Evolutionary conservation across 2,888 invertebrate genomes (phyloP), one percentile per base, ranked within the genome.

Genomic region (Melanostoma scalare): DNA sequence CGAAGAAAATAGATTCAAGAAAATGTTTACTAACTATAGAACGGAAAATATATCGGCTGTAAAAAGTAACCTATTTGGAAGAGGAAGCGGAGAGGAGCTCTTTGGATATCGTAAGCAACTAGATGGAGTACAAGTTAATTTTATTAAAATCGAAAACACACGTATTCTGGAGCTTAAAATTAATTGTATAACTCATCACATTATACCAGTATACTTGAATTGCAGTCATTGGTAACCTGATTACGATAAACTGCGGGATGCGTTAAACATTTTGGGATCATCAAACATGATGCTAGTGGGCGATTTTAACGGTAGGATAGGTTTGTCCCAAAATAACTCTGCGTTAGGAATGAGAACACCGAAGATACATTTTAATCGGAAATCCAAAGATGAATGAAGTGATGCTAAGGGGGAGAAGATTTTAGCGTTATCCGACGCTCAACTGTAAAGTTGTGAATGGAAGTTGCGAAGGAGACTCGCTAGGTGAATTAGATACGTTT

Each of bases 241-340:
- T 2, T 4, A 30, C 10, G 33, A 35, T 20, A 55, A 53, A 44
- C 8, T 44, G 4, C 42, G 20, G 2, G 31, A 65, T 31, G 8
- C 9, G 4, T n/a, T 50, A n/a, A 61, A 10, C 35, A 36, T 1
- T 35, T 10, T 65, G 8, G 33, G 4, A 5, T 42, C 53, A 52
- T 2, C 30, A 20, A 31, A 53, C 4, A 3, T 63, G 30, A 8
- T 50, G 38, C 30, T 52, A 3, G 6, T 72, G 1, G 52, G 38
- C 4, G 63, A 68, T 9, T 58, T 60, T n/a, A 52, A 71, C n/a
- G 31, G 33, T 33, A 40, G 58, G 36, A 48, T 50, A 6, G 56
- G 42, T 6, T 4, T 55, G 20, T n/a, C 53, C 3, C 35, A 68
- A 42, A 68, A 42, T 35, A n/a, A 33, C 6, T 40, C 33, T 33